Base-by-base conservation (phyloP, 1,140 invertebrate genomes). In the Ganaspis sp. region DNA sequence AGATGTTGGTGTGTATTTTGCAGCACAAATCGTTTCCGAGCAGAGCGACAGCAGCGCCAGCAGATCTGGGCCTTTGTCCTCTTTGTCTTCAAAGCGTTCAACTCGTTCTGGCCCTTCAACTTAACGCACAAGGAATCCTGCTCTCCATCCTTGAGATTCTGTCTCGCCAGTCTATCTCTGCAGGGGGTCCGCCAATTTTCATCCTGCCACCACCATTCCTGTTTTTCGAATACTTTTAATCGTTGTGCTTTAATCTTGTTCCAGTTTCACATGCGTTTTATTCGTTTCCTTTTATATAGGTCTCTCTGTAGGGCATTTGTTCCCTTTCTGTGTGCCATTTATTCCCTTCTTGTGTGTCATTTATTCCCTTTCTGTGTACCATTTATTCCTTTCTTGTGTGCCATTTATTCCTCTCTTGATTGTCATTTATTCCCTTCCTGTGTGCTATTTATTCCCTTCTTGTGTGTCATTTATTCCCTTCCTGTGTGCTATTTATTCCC, bases 61-160 rank as follows among this genome's bases (percentile, higher is more conserved):
- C 12, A 64, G 11, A 64, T 64, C n/a, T 77, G 81, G 77, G 77
- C 77, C 85, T 87, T 87, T 85, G 82, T 87, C 81, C 83, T 79
- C 64, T 84, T 86, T 86, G 85, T 84, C 85, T 78, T 69, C 81
- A 75, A 76, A 73, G 74, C 58, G 29, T 26, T 64, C 58, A 64
- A 64, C 58, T 21, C 58, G 58, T 64, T 64, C 23, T 29, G 26
- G 58, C 58, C 58, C 58, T 64, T 64, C 54, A 11, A 64, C 5
- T 34, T 34, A 34, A 34, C 29, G 29, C 29, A 34, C 29, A 34
- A 34, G 58, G 26, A 64, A 64, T 64, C 12, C 58, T 64, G 11
- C 26, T 26, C 15, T 8, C 12, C 11, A 29, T 64, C 58, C 58
- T 64, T 64, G 58, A 64, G 26, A 64, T 29, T 58, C 40, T 34